phyloP scores from a whole-genome alignment of 2,113 vertebrate species.

The Ptychochromis oligacanthus region DNA sequence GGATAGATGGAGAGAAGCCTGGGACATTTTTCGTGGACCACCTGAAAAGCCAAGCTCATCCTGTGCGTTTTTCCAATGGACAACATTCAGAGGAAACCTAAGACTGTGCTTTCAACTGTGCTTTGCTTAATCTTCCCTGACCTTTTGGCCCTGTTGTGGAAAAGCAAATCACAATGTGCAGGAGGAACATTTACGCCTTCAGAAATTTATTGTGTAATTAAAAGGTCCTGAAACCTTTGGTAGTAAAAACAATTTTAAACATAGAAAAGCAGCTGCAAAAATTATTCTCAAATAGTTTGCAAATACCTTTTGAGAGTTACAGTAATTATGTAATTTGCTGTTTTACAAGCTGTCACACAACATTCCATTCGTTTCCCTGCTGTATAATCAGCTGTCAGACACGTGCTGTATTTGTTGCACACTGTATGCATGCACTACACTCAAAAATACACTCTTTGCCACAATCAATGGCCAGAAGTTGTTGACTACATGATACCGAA shows the following conservation, averaged over 20 bases:
- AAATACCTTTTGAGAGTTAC: neutral
- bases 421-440: neutral
- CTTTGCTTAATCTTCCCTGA: too few species aligned
- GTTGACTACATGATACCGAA: neutral
- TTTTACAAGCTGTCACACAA: neutral
- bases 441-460: too few species aligned
- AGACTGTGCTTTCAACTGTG: too few species aligned
- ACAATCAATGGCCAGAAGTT: neutral
- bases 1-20: neutral
- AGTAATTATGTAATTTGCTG: neutral
- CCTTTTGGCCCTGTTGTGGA: too few species aligned
- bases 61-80: too few species aligned
- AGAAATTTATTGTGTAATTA: neutral
- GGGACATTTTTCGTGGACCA: neutral
- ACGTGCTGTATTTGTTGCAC: too few species aligned
- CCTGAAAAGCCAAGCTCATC: too few species aligned
- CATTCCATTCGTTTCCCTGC: neutral
- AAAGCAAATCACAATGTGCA: neutral
- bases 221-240: neutral
- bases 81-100: too few species aligned
- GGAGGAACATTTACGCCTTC: neutral
- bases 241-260: neutral
- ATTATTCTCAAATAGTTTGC: neutral
- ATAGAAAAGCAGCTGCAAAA: neutral
- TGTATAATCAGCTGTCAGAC: neutral